Conservation (phyloP, 1,140 invertebrate species). For the Drosophila chauvacae region DNA sequence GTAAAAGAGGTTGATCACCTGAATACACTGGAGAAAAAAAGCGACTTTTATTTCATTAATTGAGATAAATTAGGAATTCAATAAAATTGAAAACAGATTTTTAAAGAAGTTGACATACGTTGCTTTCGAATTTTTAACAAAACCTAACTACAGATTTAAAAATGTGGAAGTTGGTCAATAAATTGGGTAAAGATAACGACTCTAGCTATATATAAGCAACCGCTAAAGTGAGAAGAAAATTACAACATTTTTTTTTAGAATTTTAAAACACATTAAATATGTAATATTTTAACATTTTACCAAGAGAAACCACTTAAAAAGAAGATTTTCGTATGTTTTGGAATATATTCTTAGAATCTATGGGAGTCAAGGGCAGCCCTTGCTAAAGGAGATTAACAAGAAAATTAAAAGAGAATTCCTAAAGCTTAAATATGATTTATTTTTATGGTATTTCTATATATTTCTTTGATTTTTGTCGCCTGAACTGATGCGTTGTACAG, state of each 20-base stretch:
- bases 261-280: not conserved
- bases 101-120: not conserved
- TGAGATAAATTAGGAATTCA: no score
- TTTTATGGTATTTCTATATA: not conserved
- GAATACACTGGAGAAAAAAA: not conserved
- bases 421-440: not conserved
- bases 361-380: constrained; percentile 1
- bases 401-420: not conserved
- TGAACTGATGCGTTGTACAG: constrained; percentile 9
- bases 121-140: not conserved
- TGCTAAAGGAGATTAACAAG: not conserved
- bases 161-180: not conserved
- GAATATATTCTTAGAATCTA: not conserved
- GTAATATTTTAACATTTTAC: not conserved
- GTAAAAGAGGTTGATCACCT: not conserved
- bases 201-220: not conserved
- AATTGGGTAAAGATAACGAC: not conserved
- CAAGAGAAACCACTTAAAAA: no score
- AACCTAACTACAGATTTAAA: not conserved
- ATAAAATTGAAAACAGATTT: not conserved
- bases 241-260: not conserved
- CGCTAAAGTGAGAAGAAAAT: not conserved
- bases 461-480: constrained; percentile 24
- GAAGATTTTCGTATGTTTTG: not conserved
- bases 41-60: not conserved